Evolutionary conservation across 2,888 invertebrate genomes (phyloP), one percentile per base, ranked within the genome.

Genomic region (Ischnus inquisitorius): DNA sequence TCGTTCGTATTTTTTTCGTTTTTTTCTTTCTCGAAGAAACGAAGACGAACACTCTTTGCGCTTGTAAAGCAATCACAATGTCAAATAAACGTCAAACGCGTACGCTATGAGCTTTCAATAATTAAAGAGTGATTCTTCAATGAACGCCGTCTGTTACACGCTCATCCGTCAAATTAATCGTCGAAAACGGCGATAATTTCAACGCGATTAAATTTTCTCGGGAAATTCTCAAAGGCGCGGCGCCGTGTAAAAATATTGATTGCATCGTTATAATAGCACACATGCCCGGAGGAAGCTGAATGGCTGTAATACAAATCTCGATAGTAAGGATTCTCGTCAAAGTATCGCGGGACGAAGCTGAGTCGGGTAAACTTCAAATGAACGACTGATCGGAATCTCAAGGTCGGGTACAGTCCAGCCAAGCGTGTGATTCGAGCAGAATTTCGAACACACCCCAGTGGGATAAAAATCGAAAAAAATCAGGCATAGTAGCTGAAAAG

Each of bases 41-140:
- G 25, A 16, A n/a, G 16, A 68, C 39, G 12, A 34, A 46, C 57
- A 25, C 4, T 43, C 12, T 25, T 3, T 25, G 6, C 28, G 8
- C 34, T 64, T n/a, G 39, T 64, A 8, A 28, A 68, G 54, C 41
- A 25, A 51, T 78, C 22, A 3, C n/a, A 60, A 28, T 25, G 60
- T 60, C 28, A 14, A 60, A 60, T 60, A 60, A 60, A 60, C 60
- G 60, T 60, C 60, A 28, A 28, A 28, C 28, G 28, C 22, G 25
- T 28, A 60, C 25, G 25, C 28, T 60, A 14, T n/a, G 28, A 14
- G n/a, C 14, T 60, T 60, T 60, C 60, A 54, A 54, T 54, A 25
- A 12, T 25, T 41, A 43, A 51, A 3, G 41, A 54, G n/a, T 34
- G 8, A 43, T 60, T 43, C 60, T 19, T 12, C 14, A 16, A n/a